A percentile compares a stretch with the other conserved stretches of the same genome.
phyloP scores from a whole-genome alignment of 2,888 invertebrate species.

The Neocrepidodera transversa region DNA sequence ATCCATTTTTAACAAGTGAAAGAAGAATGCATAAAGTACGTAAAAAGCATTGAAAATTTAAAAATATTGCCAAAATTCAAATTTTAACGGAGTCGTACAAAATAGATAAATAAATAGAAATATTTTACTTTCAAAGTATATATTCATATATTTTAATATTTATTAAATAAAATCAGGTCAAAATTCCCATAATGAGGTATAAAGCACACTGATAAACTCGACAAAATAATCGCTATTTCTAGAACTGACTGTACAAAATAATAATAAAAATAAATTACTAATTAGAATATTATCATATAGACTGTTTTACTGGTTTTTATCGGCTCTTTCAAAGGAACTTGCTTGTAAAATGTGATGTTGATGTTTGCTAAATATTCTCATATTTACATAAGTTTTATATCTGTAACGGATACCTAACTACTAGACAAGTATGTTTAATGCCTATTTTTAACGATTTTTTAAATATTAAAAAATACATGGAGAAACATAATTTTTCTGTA shows the following conservation, averaged over 20 bases:
- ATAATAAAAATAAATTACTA: not conserved
- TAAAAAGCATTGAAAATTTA: too few species aligned
- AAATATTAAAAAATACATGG: too few species aligned
- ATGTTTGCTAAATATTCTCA: not conserved
- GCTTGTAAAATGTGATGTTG: not conserved
- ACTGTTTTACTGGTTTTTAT: not conserved
- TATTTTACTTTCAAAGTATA: too few species aligned
- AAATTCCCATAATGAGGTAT: not conserved
- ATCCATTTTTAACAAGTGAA: too few species aligned
- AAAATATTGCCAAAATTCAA: too few species aligned
- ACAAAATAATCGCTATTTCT: not conserved
- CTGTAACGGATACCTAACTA: not conserved
- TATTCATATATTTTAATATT: too few species aligned
- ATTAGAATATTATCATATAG: not conserved
- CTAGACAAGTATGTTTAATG: too few species aligned
- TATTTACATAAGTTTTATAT: not conserved
- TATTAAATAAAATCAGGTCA: not conserved
- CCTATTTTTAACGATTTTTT: too few species aligned
- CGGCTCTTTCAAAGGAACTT: slow-evolving; percentile 3
- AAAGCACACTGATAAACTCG: not conserved
- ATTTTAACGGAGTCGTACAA: too few species aligned
- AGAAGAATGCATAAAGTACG: too few species aligned
- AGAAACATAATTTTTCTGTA: too few species aligned
- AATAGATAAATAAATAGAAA: too few species aligned
- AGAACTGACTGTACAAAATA: not conserved